Percentiles rank a stretch among this genome's conserved stretches.
Evolutionary conservation across 2,797 vertebrate species (phyloP).

Genomic region (Chloroceryle amazona): DNA sequence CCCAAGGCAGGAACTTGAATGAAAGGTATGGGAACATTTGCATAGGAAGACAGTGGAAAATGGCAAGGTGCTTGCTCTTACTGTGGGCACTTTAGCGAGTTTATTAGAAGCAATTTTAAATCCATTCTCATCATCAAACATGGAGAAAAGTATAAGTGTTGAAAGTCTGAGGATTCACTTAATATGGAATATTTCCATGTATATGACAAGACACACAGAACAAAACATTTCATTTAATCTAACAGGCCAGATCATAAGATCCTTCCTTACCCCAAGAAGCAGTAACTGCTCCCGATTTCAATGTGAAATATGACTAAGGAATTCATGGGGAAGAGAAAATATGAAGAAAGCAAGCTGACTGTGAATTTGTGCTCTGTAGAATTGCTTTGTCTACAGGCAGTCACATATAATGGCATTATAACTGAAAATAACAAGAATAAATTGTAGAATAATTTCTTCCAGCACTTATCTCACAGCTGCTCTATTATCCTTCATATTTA

Average conservation of each 20-base stretch:
- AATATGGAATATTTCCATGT: neutral
- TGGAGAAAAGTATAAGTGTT: neutral
- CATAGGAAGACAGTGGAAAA: neutral
- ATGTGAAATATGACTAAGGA: neutral
- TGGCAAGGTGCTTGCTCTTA: neutral
- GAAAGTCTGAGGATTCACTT: neutral
- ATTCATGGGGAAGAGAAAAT: neutral
- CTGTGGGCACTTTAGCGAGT: neutral
- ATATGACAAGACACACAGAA: neutral
- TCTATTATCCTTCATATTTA: neutral
- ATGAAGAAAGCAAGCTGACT: neutral
- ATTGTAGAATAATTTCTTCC: neutral
- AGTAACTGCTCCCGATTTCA: neutral
- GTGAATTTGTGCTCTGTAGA: neutral
- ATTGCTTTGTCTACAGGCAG: neutral
- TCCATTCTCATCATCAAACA: neutral
- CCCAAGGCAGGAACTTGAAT: neutral
- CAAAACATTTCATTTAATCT: neutral
- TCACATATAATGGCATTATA: neutral
- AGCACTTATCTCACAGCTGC: neutral
- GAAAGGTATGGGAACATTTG: neutral
- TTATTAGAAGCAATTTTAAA: neutral
- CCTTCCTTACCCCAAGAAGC: neutral
- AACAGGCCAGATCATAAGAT: neutral
- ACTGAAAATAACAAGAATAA: neutral